Evolutionary conservation across 1,140 invertebrate genomes (phyloP).

Genomic region (Drosophila ohnishii): DNA sequence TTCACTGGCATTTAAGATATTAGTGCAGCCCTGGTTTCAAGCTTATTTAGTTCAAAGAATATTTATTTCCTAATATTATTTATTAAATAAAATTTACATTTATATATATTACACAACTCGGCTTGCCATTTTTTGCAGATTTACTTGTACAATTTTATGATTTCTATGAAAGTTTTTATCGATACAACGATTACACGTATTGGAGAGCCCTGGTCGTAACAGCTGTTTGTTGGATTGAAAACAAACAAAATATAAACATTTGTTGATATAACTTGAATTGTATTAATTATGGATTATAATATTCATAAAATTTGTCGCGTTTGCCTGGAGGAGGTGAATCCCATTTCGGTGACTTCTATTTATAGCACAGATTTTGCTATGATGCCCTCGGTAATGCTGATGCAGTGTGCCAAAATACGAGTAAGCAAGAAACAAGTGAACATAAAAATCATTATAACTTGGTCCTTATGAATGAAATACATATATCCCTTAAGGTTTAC

Average conservation of each 20-base stretch:
- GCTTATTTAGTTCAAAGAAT: not conserved
- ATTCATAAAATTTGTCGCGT: constrained; percentile 85
- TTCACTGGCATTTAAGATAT: constrained; percentile 1
- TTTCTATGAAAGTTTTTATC: not conserved
- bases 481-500: constrained; percentile 83
- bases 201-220: constrained; percentile 12
- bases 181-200: not conserved
- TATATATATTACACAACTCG: not conserved
- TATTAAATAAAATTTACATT: not conserved
- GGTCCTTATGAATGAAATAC: too few species aligned
- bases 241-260: not conserved
- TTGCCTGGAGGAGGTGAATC: constrained; percentile 86
- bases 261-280: not conserved
- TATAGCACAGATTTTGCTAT: constrained; percentile 87
- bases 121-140: not conserved
- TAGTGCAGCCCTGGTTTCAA: constrained; percentile 14
- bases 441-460: too few species aligned
- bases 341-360: constrained; percentile 84
- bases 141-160: too few species aligned
- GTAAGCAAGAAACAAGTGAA: constrained; percentile 73
- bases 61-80: not conserved
- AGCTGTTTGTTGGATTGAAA: constrained; percentile 12
- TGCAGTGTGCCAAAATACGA: constrained; percentile 86
- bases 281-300: constrained; percentile 71
- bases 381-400: constrained; percentile 86